These are phyloP conservation scores for Tenthredo distinguenda DNA, from an alignment of 2,888 invertebrate genomes.

Conservation along the genomic window DNA sequence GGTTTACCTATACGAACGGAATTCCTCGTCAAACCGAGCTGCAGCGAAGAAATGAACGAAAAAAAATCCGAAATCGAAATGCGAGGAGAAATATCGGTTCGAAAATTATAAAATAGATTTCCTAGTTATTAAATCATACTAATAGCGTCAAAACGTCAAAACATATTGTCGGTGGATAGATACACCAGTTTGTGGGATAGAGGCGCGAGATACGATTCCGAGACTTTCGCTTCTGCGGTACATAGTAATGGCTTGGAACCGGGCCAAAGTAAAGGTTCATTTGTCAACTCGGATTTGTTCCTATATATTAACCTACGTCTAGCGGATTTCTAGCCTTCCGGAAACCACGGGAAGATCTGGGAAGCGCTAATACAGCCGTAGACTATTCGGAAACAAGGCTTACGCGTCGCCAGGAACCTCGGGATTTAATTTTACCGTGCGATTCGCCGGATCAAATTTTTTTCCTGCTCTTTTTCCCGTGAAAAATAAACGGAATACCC, in stretches of 20 bases:
- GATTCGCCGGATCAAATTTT: not conserved
- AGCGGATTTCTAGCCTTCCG: not conserved
- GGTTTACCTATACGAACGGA: not conserved
- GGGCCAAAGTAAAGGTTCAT: not conserved
- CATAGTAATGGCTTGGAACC: not conserved
- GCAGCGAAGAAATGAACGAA: too few species aligned
- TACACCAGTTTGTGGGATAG: not conserved
- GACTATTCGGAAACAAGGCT: not conserved
- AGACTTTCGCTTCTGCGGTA: conserved; percentile 6
- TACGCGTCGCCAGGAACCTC: not conserved
- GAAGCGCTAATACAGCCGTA: not conserved
- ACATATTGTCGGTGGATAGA: not conserved
- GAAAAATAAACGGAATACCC: too few species aligned
- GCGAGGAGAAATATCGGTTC: not conserved
- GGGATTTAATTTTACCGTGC: too few species aligned
- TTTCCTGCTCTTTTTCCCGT: not conserved
- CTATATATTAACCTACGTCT: not conserved
- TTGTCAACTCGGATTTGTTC: not conserved
- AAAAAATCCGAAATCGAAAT: not conserved
- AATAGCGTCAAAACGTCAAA: not conserved
- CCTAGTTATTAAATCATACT: not conserved
- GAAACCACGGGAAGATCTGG: not conserved
- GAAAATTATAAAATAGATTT: not conserved
- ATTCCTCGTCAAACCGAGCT: not conserved
- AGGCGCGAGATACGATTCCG: not conserved